A percentile compares a stretch with the other conserved stretches of the same genome.
Evolutionary conservation across 2,797 vertebrate genomes (phyloP).

Genomic region (Lateolabrax maculatus): DNA sequence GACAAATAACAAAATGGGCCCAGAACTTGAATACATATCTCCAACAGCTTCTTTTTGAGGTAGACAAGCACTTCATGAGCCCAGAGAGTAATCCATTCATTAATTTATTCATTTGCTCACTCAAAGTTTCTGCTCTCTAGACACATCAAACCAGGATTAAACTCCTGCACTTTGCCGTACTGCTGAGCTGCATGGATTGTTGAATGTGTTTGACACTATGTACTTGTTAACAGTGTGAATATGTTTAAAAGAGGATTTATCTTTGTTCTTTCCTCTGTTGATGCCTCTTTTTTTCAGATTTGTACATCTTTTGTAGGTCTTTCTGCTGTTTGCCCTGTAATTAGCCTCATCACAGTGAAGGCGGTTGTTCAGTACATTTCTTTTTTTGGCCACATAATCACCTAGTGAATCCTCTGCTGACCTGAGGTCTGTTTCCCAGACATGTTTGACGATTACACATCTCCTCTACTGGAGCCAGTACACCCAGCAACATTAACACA

Average conservation of each 20-base stretch:
- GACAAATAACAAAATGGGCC: too few species aligned
- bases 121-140: background rate
- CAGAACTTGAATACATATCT: too few species aligned
- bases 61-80: too few species aligned
- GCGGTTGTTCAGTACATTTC: slow-evolving; percentile 28
- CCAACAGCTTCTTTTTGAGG: too few species aligned
- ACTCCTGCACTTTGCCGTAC: too few species aligned
- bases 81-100: too few species aligned
- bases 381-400: slow-evolving; percentile 40
- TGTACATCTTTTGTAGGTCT: background rate
- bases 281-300: background rate
- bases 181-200: background rate
- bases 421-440: slow-evolving; percentile 27
- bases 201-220: background rate
- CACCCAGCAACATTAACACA: slow-evolving; percentile 43
- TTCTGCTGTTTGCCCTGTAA: slow-evolving; percentile 20
- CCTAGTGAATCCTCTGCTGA: slow-evolving; percentile 45
- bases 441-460: slow-evolving; percentile 26
- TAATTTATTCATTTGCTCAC: too few species aligned
- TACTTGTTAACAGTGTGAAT: background rate
- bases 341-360: slow-evolving; percentile 18
- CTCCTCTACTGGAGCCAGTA: slow-evolving; percentile 17
- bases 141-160: background rate
- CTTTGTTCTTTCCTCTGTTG: background rate
- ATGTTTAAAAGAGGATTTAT: slow-evolving; percentile 6